Percentiles rank a stretch among this genome's conserved stretches.
Conservation (phyloP, 35 echinoderm and acorn worm species). For the Heliocidaris erythrogramma region DNA sequence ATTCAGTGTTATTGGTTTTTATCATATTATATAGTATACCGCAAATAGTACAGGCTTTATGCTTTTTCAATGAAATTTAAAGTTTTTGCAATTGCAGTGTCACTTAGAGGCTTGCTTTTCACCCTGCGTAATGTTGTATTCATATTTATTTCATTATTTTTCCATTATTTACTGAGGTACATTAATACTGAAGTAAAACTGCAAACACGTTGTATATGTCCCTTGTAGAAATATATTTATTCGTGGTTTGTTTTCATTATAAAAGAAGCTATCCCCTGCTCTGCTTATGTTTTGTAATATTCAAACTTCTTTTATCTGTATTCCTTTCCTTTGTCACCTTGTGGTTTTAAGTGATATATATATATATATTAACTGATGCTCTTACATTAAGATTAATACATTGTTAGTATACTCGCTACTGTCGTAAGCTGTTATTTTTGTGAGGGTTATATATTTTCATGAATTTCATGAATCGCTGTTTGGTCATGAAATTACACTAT, state of each 20-base stretch:
- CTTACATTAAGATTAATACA: neutral
- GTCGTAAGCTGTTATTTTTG: neutral
- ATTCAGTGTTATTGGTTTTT: no score
- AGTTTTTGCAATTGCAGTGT: neutral
- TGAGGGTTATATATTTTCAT: neutral
- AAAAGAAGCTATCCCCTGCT: no score
- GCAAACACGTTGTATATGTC: neutral
- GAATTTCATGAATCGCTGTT: neutral
- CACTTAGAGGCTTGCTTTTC: neutral
- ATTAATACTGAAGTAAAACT: neutral
- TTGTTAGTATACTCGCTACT: neutral
- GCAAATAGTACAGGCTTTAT: no score
- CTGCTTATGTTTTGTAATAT: neutral
- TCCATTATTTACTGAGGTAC: neutral
- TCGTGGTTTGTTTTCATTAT: neutral
- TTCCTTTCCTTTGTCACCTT: neutral
- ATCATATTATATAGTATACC: no score
- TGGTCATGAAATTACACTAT: no score
- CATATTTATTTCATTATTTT: neutral
- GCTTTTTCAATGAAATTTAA: no score
- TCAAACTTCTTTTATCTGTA: neutral
- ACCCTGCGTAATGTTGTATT: neutral
- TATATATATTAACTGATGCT: neutral
- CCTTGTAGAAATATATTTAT: slow-evolving; percentile 3
- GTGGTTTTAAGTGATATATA: neutral